Conservation (phyloP, 2,113 vertebrate genomes). For the Periophthalmus modestus region DNA sequence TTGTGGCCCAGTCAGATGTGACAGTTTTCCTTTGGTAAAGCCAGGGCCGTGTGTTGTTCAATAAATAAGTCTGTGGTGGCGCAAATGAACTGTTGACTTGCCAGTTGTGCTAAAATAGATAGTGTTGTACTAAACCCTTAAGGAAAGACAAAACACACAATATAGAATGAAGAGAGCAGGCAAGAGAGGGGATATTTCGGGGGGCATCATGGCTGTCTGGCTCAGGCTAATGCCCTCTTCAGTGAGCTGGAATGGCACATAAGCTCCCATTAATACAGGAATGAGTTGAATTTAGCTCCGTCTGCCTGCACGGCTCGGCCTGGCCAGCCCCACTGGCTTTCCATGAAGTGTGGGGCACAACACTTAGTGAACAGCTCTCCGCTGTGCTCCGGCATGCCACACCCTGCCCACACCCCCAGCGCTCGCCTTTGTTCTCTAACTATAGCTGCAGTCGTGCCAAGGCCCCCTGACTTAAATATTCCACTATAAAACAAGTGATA, state of each 20-base stretch:
- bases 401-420: slow-evolving; percentile 66
- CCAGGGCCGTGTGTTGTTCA: neutral
- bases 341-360: slow-evolving; percentile 76
- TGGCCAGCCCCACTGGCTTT: slow-evolving; percentile 66
- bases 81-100: neutral
- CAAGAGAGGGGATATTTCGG: slow-evolving; percentile 72
- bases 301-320: slow-evolving; percentile 66
- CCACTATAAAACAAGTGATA: slow-evolving; percentile 79
- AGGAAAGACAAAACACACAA: slow-evolving; percentile 26
- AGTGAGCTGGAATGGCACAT: slow-evolving; percentile 74
- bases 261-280: slow-evolving; percentile 84
- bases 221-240: slow-evolving; percentile 72
- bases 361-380: slow-evolving; percentile 75
- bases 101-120: neutral
- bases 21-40: too few species aligned
- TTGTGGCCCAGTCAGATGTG: neutral
- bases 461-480: slow-evolving; percentile 78
- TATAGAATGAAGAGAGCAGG: slow-evolving; percentile 35
- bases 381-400: slow-evolving; percentile 69
- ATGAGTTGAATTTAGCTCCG: slow-evolving; percentile 83
- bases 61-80: neutral
- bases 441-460: slow-evolving; percentile 76
- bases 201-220: slow-evolving; percentile 74
- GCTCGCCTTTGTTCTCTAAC: slow-evolving; percentile 79
- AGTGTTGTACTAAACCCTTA: slow-evolving; percentile 14